Base-by-base conservation (phyloP, 2,888 invertebrate species). In the Thecocarcelia acutangulata region DNA sequence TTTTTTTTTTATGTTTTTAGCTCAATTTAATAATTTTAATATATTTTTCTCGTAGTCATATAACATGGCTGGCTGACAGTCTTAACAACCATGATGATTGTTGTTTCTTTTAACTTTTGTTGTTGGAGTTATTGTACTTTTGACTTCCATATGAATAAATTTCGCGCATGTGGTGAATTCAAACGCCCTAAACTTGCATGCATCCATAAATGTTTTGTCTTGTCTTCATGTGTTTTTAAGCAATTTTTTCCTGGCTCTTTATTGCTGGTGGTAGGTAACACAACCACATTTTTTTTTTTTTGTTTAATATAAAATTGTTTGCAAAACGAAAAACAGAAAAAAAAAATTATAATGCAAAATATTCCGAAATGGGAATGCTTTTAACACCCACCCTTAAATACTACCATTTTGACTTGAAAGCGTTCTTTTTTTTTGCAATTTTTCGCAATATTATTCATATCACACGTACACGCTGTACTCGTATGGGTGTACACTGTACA, bases 81-180 rank as follows among this genome's bases (percentile, higher is more conserved):
- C 69, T 75, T 80, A 80, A 77, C 81, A 68, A 77, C 73, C 81
- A 81, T 77, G 81, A 73, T 81, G 81, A 72, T 81, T 81, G 66
- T 69, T 76, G n/a, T 46, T 66, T 69, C 46, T 19, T 52, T 42
- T 33, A 1, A 28, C 6, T 59, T 24, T 13, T 56, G 9, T 54
- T 63, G 40, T 50, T 64, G 46, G 15, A 21, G 33, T 37, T 59
- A 21, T 42, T 58, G 12, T 33, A 2, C 33, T 64, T 76, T 52
- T 42, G 19, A 44, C 75, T 59, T 21, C 42, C 66, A 76, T 69
- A 52, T 76, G 75, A 50, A 76, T 69, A 76, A 75, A 75, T 75
- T 75, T 73, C 33, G 81, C 81, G 77, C 81, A 81, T 81, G 81
- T 81, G 68, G 77, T 69, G 54, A 17, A 66, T 72, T 61, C 54